Evolutionary conservation across 1,140 invertebrate species (phyloP).

Genomic region (Armadillidium nasatum): DNA sequence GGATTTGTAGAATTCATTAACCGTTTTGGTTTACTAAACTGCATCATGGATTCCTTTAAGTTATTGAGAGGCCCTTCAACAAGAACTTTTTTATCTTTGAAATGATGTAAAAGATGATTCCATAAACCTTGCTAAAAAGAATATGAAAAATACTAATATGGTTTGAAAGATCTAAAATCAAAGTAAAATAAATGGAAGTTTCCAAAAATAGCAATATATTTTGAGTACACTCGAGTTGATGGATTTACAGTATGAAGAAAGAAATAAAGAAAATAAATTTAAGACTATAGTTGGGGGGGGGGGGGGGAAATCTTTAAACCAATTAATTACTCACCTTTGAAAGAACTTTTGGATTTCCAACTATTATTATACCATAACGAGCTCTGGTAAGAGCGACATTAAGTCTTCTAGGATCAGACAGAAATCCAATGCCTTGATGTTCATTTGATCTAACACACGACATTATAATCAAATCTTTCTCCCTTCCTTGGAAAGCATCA

Average conservation of each 20-base stretch:
- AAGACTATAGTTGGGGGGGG: too few relatives aligned
- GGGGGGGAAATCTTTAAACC: too few relatives aligned
- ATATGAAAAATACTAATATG: background rate
- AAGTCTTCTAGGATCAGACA: constrained; percentile 93
- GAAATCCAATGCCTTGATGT: constrained; percentile 87
- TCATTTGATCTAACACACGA: constrained; percentile 84
- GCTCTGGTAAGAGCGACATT: constrained; percentile 97
- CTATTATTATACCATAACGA: constrained; percentile 94
- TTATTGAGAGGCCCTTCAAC: constrained; percentile 98
- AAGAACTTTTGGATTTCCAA: constrained; percentile 97
- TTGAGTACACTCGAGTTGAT: too few relatives aligned
- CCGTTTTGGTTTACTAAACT: constrained; percentile 95
- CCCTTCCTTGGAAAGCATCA: constrained; percentile 94
- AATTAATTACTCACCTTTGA: constrained; percentile 60
- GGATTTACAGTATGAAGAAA: too few relatives aligned
- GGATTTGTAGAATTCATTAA: constrained; percentile 89
- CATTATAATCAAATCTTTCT: constrained; percentile 99
- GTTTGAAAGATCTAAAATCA: too few relatives aligned
- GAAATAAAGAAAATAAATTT: too few relatives aligned
- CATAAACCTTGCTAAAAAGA: constrained; percentile 76
- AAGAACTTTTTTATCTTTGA: constrained; percentile 95
- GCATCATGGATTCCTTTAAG: constrained; percentile 92
- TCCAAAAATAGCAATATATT: too few relatives aligned
- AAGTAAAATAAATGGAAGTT: too few relatives aligned
- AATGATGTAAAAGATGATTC: constrained; percentile 96